phyloP scores from a whole-genome alignment of 92 coral and sea anemone genomes.

The Palythoa caribaeorum region DNA sequence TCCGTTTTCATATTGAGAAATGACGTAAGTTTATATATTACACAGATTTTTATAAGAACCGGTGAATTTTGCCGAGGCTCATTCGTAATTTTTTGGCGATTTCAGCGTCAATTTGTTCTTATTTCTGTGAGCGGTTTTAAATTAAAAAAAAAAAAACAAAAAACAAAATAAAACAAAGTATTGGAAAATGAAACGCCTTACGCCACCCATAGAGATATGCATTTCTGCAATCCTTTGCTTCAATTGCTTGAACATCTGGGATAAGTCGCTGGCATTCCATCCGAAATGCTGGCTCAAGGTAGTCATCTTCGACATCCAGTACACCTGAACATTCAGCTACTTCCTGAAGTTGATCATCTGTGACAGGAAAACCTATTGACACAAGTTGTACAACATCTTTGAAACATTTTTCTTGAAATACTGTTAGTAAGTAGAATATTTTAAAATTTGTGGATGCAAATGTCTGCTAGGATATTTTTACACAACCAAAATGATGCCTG shows the following conservation, averaged over 20 bases:
- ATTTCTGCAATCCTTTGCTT: slow-evolving; percentile 65
- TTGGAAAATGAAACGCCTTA: no score
- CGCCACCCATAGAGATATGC: slow-evolving; percentile 48
- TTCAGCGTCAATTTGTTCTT: no score
- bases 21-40: no score
- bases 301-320: slow-evolving; percentile 57
- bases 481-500: slow-evolving; percentile 30
- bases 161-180: no score
- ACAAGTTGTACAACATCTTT: slow-evolving; percentile 14
- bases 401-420: slow-evolving; percentile 28
- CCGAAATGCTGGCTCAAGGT: slow-evolving; percentile 66
- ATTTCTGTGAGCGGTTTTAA: no score
- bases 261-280: slow-evolving; percentile 62
- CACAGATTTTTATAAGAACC: no score
- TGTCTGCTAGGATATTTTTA: slow-evolving; percentile 20
- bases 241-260: slow-evolving; percentile 54
- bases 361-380: slow-evolving; percentile 49
- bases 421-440: slow-evolving; percentile 13
- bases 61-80: no score
- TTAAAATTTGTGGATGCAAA: slow-evolving; percentile 20
- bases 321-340: slow-evolving; percentile 68
- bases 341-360: slow-evolving; percentile 66
- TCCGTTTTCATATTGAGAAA: no score
- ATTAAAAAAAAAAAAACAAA: no score
- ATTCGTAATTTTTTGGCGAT: no score